Conservation (phyloP, 2,113 vertebrate species). For the Nesogale talazaci region DNA sequence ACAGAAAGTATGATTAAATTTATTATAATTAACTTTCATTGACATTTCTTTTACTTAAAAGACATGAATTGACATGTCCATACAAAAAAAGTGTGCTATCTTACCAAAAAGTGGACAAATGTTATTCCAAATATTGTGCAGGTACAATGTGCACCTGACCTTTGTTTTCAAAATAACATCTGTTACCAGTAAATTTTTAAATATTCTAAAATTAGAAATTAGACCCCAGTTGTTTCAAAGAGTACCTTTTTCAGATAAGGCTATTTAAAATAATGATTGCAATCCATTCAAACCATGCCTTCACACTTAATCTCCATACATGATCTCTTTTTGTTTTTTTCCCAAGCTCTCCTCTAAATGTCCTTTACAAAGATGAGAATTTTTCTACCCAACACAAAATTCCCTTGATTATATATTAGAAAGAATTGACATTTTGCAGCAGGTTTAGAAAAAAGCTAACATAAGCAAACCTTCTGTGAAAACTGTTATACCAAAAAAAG, state of each 20-base stretch:
- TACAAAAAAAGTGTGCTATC: background rate
- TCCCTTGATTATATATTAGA: constrained; percentile 70
- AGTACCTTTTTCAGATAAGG: constrained; percentile 22
- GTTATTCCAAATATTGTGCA: constrained; percentile 25
- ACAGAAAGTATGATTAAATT: background rate
- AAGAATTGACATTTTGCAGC: constrained; percentile 53
- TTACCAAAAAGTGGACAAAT: background rate
- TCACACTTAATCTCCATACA: constrained; percentile 37
- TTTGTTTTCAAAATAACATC: constrained; percentile 40
- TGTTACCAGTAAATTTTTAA: constrained; percentile 45
- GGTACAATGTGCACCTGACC: background rate
- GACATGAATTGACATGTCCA: background rate
- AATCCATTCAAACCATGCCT: constrained; percentile 37
- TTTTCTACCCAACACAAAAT: constrained; percentile 62
- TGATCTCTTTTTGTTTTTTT: constrained; percentile 50
- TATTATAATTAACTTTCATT: constrained; percentile 13
- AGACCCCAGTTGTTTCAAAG: constrained; percentile 32
- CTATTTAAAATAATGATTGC: constrained; percentile 51
- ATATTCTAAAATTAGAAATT: constrained; percentile 55
- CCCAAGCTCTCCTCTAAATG: constrained; percentile 55
- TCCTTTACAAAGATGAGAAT: constrained; percentile 69
- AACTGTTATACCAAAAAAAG: constrained; percentile 41
- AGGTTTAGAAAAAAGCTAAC: constrained; percentile 58
- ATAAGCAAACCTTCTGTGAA: constrained; percentile 36
- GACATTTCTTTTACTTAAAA: constrained; percentile 25